These are phyloP conservation scores for Oligia latruncula DNA, from an alignment of 2,888 invertebrate species.

Conservation along the genomic window DNA sequence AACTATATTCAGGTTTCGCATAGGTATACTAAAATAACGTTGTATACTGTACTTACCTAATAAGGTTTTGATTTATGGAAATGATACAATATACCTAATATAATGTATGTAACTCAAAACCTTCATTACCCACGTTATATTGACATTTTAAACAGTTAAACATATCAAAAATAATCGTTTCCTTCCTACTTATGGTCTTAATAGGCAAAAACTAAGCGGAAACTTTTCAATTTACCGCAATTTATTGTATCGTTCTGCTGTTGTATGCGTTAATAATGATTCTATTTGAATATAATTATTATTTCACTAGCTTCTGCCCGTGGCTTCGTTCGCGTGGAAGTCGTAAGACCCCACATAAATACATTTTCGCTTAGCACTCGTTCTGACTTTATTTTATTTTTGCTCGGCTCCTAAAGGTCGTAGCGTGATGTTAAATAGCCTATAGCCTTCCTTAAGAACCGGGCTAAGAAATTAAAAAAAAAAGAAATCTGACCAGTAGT, in stretches of 20 bases:
- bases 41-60: not conserved
- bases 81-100: not conserved
- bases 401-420: too few species aligned
- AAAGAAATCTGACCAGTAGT: too few species aligned
- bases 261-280: not conserved
- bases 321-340: too few species aligned
- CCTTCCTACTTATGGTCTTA: slow-evolving; percentile 1
- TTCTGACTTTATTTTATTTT: too few species aligned
- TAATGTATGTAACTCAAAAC: slow-evolving; percentile 1
- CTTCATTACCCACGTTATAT: not conserved
- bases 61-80: not conserved
- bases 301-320: not conserved
- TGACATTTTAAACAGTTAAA: not conserved
- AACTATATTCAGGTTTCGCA: too few species aligned
- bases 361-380: too few species aligned
- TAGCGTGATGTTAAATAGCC: too few species aligned
- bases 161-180: not conserved
- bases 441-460: too few species aligned
- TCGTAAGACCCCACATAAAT: too few species aligned
- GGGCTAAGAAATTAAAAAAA: too few species aligned
- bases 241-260: not conserved
- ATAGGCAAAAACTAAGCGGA: not conserved
- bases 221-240: not conserved
- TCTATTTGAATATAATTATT: too few species aligned
- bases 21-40: too few species aligned